Conservation (phyloP, 2,113 vertebrate species). For the Uria aalge region DNA sequence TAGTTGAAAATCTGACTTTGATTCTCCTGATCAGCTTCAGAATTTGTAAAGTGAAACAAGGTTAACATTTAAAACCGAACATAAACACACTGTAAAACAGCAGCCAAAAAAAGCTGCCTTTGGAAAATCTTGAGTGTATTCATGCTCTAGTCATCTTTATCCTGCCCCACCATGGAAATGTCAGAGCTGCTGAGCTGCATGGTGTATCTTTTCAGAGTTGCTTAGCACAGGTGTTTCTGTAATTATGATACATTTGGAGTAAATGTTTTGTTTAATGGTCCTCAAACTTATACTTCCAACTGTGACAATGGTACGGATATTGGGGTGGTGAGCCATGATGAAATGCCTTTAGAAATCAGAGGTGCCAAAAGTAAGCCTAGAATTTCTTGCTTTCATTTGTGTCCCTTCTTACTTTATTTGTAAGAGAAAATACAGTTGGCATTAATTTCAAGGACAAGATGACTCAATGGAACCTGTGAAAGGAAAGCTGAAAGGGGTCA, state of each 20-base stretch:
- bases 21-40: background rate
- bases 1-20: background rate
- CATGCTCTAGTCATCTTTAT: background rate
- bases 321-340: background rate
- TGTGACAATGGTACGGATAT: background rate
- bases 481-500: background rate
- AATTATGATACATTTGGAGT: background rate
- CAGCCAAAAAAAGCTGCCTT: background rate
- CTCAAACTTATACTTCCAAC: background rate
- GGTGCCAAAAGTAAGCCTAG: background rate
- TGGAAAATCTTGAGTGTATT: background rate
- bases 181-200: background rate
- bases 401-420: background rate
- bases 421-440: background rate
- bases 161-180: background rate
- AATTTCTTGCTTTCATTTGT: background rate
- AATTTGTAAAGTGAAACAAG: background rate
- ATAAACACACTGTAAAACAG: background rate
- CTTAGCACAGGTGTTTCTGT: background rate
- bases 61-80: background rate
- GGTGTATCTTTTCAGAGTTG: background rate
- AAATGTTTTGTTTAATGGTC: background rate
- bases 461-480: background rate
- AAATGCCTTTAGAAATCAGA: background rate
- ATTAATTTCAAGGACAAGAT: background rate